Conservation (phyloP, 2,113 vertebrate species). For the Aphyosemion australe region DNA sequence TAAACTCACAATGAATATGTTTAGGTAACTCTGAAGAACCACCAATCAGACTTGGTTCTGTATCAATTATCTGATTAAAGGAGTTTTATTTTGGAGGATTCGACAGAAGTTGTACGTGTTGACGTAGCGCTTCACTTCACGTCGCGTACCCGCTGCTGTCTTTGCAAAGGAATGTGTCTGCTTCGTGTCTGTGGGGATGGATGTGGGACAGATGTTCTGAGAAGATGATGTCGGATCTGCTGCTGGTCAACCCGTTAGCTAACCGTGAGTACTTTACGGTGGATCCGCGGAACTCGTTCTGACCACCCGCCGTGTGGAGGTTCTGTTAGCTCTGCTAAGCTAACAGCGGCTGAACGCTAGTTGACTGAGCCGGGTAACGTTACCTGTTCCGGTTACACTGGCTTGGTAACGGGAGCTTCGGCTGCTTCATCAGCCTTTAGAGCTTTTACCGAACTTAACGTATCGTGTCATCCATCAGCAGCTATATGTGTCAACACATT, state of each 20-base stretch:
- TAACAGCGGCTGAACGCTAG: constrained; percentile 46
- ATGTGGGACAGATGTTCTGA: constrained; percentile 47
- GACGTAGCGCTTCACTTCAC: background rate
- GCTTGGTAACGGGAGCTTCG: constrained; percentile 13
- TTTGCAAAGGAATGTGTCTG: constrained; percentile 64
- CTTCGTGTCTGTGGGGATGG: constrained; percentile 36
- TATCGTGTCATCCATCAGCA: background rate
- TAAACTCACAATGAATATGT: no score
- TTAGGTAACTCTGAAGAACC: no score
- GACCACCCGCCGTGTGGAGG: background rate
- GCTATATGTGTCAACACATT: background rate
- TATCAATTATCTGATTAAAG: background rate
- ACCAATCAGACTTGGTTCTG: no score
- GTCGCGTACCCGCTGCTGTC: background rate
- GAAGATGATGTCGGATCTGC: constrained; percentile 32
- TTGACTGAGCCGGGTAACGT: constrained; percentile 40
- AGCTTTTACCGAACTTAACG: constrained; percentile 9
- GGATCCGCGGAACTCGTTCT: background rate
- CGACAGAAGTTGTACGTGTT: constrained; percentile 4
- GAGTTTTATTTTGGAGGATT: constrained; percentile 48
- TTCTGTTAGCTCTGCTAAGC: constrained; percentile 50
- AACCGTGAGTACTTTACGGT: constrained; percentile 51
- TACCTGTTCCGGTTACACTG: constrained; percentile 25
- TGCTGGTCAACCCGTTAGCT: background rate
- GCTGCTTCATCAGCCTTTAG: constrained; percentile 2